Base-by-base conservation (phyloP, 2,797 vertebrate species). In the Pelodytes ibericus region DNA sequence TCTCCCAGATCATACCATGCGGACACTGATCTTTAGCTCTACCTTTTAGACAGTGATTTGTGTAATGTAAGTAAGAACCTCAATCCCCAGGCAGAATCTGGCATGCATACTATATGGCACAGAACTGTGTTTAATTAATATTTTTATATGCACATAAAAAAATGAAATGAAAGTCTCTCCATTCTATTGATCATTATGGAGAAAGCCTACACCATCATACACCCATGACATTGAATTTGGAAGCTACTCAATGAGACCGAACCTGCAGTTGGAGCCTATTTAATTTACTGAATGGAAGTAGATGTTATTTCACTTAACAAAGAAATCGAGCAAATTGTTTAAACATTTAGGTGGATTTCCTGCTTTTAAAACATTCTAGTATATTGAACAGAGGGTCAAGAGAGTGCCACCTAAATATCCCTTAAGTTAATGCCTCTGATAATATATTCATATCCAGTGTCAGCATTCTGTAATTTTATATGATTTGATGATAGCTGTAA, bases 401-500 rank as follows among this genome's bases (percentile, higher is more conserved):
- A 53, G 51, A 5, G 51, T 22, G 16, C 8, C 51, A 53, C 51
- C 51, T 53, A 53, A 53, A 53, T 11, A 22, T 24, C 51, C n/a
- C 22, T 53, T 7, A 16, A 53, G 20, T 20, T 53, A 53, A 53
- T 53, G 51, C 4, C n/a, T 53, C 51, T 53, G 6, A 53, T 22
- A 53, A 53, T 20, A 53, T 24, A 53, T 53, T 53, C 51, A 53
- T 53, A 20, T 53, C 16, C 22, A 16, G n/a, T 53, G 41, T 44
- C 41, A 3, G n/a, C 22, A 53, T 53, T 20, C 51, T 7, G 22
- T 53, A 53, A 53, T 53, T 53, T 20, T 9, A 20, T 9, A 22
- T 53, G 51, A 53, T 24, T 53, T 53, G 41, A 44, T 53, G 51
- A 53, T 24, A 53, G 51, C 22, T 53, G 51, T 53, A 22, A 20